Evolutionary conservation across 1,140 invertebrate genomes (phyloP).

Genomic region (Akabosia matsudoensis): DNA sequence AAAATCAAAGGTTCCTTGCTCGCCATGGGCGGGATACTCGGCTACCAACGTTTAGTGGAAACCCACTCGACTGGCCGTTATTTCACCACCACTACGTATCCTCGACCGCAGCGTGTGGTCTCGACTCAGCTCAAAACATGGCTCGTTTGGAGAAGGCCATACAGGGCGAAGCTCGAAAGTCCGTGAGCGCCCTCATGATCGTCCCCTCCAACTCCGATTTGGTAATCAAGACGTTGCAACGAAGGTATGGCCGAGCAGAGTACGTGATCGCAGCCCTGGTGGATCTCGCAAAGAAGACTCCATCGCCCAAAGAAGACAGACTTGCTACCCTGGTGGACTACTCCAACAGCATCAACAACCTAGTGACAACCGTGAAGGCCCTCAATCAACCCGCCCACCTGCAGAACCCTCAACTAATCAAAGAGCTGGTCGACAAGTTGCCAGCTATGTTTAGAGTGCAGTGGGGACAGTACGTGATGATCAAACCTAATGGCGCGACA

Average conservation of each 20-base stretch:
- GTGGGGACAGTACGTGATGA: neutral
- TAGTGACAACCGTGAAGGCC: slow-evolving; percentile 13
- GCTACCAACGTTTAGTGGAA: neutral
- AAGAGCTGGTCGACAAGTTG: slow-evolving; percentile 24
- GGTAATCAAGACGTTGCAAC: neutral
- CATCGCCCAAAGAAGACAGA: neutral
- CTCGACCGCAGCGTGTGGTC: neutral
- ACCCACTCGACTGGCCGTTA: neutral
- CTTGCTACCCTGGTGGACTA: neutral
- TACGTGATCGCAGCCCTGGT: neutral
- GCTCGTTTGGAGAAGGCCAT: slow-evolving; percentile 1
- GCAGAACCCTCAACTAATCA: slow-evolving; percentile 17
- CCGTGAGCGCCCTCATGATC: neutral
- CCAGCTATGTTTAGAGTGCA: slow-evolving; percentile 3
- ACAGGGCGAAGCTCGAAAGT: neutral
- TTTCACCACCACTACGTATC: neutral
- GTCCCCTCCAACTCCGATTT: neutral
- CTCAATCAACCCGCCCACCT: slow-evolving; percentile 4
- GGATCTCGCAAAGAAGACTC: neutral
- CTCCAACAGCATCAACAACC: slow-evolving; percentile 5
- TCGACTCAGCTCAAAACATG: slow-evolving; percentile 5
- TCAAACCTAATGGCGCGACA: neutral
- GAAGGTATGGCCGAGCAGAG: neutral
- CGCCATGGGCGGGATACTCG: neutral
- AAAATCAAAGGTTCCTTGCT: neutral